Percentiles rank a stretch among this genome's conserved stretches.
Evolutionary conservation across 2,888 invertebrate species (phyloP).

Genomic region (Azorinus chamasolen): DNA sequence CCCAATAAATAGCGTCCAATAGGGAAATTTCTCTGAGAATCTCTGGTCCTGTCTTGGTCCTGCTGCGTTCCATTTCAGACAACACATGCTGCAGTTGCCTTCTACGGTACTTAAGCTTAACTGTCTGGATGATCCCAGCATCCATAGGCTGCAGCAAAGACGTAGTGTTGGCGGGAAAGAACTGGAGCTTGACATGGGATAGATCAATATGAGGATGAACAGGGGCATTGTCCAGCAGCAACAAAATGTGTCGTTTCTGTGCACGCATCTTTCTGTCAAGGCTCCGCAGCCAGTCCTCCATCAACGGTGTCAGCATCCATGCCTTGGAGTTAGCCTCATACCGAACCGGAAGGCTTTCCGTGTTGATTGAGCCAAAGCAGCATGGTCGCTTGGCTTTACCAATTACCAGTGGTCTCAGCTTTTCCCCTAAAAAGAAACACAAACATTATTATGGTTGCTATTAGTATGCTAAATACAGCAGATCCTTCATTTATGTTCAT

Average conservation of each 20-base stretch:
- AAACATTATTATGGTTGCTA: no score
- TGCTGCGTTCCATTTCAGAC: constrained; percentile 14
- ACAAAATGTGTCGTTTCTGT: constrained; percentile 29
- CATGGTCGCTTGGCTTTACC: no score
- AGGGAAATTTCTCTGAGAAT: constrained; percentile 19
- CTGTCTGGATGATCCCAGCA: constrained; percentile 43
- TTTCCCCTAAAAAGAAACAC: no score
- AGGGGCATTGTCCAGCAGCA: constrained; percentile 50
- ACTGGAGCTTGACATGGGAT: constrained; percentile 37
- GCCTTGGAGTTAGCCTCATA: constrained; percentile 54
- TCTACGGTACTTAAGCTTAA: constrained; percentile 41
- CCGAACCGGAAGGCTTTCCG: constrained; percentile 1
- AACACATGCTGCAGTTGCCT: constrained; percentile 27
- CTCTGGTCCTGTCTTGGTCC: constrained; percentile 12
- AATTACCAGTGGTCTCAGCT: no score
- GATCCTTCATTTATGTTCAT: no score
- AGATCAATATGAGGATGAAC: constrained; percentile 32
- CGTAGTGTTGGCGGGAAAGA: constrained; percentile 51
- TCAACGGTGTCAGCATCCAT: constrained; percentile 42
- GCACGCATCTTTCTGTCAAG: constrained; percentile 34
- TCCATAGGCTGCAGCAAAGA: constrained; percentile 45
- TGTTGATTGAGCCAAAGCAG: no score
- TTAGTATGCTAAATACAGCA: no score
- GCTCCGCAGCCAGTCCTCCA: constrained; percentile 47
- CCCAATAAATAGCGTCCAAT: constrained; percentile 47